Base-by-base conservation (phyloP, 2,888 invertebrate genomes). In the Arenicola marina region DNA sequence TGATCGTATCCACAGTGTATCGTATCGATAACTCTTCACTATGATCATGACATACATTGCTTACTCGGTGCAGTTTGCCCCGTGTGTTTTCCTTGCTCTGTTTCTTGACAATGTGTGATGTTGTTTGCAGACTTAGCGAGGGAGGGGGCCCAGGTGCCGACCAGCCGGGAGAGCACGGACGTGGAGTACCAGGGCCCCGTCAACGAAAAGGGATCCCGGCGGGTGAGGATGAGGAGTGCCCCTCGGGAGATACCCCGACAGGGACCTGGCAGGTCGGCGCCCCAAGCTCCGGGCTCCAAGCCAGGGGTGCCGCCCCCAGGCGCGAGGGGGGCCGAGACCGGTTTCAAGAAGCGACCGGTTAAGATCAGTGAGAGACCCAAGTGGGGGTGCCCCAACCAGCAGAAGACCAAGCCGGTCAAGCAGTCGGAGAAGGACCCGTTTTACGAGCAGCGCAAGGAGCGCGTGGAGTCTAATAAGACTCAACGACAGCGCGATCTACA, bases 371-470 rank as follows among this genome's bases (percentile, higher is more conserved):
- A 48, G 26, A 32, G 67, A 51, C 74, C 75, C 0, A 67, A 61
- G 34, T 79, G 79, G 77, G 77, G 78, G 46, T 76, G 75, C 59
- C 73, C 73, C 54, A 76, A 77, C 56, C 66, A 66, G 38, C 62
- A 73, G 65, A 62, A 72, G 67, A 68, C 66, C 32, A 62, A 59
- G 28, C 66, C 72, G 1, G 61, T 69, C 34, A 80, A 79, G 63
- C 78, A 81, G 62, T 81, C 81, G 0, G 79, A 80, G 63, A 74
- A 70, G 60, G 81, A 81, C 64, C 77, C 76, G n/a, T 45, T 51
- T 38, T 74, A 74, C 61, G 77, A 71, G 67, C 67, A 73, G 59
- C 75, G 74, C 55, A 73, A 70, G 54, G 57, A 69, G 44, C 69
- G 72, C 46, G 71, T 74, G 56, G 74, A 76, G 33, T 66, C 62